These are phyloP conservation scores for Girardia tigrina DNA, from an alignment of 2,888 invertebrate genomes.

Conservation along the genomic window DNA sequence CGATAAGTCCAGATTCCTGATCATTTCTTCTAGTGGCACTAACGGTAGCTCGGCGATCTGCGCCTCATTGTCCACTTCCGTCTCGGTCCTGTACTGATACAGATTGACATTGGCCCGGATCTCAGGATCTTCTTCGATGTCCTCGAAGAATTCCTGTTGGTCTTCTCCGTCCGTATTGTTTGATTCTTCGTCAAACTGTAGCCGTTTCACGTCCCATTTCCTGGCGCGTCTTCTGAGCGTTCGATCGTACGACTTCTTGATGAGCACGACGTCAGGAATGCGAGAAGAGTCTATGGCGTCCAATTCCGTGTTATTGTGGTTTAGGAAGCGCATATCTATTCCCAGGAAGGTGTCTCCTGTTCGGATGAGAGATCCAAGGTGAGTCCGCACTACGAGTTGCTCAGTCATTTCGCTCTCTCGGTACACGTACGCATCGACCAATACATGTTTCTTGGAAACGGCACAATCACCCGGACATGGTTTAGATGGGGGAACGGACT, in stretches of 20 bases:
- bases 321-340: conserved; percentile 76
- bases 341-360: conserved; percentile 83
- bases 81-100: neutral
- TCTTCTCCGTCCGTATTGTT: conserved; percentile 57
- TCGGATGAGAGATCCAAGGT: conserved; percentile 78
- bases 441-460: conserved; percentile 58
- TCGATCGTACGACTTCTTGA: conserved; percentile 73
- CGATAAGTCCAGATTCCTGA: neutral
- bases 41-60: neutral
- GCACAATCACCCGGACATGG: neutral
- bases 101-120: conserved; percentile 54
- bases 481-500: conserved; percentile 54
- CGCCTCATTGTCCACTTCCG: neutral
- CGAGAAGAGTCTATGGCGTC: conserved; percentile 61
- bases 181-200: conserved; percentile 51
- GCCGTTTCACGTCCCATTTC: conserved; percentile 78
- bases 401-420: conserved; percentile 62
- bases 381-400: conserved; percentile 72
- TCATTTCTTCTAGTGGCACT: neutral
- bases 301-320: conserved; percentile 74
- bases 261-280: conserved; percentile 78
- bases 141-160: conserved; percentile 85
- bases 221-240: conserved; percentile 59
- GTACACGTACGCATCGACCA: conserved; percentile 85
- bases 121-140: conserved; percentile 81